These are phyloP conservation scores for Scomber scombrus DNA, from an alignment of 2,113 vertebrate genomes.

Conservation along the genomic window DNA sequence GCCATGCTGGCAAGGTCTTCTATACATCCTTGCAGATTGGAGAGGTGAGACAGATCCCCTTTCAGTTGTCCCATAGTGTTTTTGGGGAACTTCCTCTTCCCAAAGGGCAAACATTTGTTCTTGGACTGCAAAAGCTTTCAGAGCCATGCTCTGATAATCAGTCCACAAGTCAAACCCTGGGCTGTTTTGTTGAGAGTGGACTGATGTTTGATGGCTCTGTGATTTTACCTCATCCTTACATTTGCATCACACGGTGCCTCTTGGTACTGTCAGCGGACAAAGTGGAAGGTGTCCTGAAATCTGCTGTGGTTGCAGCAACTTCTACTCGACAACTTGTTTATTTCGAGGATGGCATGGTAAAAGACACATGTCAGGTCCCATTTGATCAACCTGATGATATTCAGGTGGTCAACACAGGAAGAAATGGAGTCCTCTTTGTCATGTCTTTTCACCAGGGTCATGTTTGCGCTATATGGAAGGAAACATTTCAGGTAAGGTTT, in stretches of 20 bases:
- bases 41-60: constrained; percentile 81
- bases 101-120: constrained; percentile 80
- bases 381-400: constrained; percentile 85
- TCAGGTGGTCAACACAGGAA: constrained; percentile 81
- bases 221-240: constrained; percentile 90
- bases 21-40: constrained; percentile 79
- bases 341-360: constrained; percentile 88
- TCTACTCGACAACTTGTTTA: constrained; percentile 88
- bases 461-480: constrained; percentile 88
- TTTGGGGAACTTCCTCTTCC: constrained; percentile 83
- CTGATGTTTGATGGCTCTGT: constrained; percentile 71
- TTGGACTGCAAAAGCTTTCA: constrained; percentile 79
- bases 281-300: constrained; percentile 68
- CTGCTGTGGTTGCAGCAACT: constrained; percentile 85
- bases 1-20: constrained; percentile 78
- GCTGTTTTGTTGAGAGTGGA: constrained; percentile 82
- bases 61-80: constrained; percentile 84
- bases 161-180: constrained; percentile 76
- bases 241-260: constrained; percentile 83
- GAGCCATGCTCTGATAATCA: constrained; percentile 29
- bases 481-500: constrained; percentile 88
- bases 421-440: constrained; percentile 82
- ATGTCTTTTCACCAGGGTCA: constrained; percentile 86
- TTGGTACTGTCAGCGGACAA: constrained; percentile 77
- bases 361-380: constrained; percentile 88